Conservation (phyloP, 2,113 vertebrate genomes). For the Atractosteus spatula region DNA sequence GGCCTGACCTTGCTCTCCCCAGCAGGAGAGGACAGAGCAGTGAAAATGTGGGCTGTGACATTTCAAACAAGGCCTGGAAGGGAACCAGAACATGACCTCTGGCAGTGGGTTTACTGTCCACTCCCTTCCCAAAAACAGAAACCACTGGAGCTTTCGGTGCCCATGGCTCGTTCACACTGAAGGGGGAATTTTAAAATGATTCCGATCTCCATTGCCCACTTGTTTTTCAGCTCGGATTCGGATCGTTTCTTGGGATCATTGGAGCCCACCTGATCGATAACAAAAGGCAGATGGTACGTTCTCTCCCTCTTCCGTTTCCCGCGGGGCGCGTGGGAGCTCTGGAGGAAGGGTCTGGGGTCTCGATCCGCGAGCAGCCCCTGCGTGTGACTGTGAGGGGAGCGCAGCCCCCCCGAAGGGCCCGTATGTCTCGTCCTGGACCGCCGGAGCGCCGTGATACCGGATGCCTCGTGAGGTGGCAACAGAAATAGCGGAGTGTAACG, state of each 20-base stretch:
- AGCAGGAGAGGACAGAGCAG: no score
- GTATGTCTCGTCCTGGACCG: no score
- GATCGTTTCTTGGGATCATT: constrained; percentile 96
- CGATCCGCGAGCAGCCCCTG: no score
- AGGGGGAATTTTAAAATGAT: not conserved
- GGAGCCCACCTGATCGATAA: constrained; percentile 96
- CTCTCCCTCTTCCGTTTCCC: constrained; percentile 11
- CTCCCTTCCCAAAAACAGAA: no score
- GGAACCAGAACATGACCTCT: no score
- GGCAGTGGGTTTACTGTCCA: no score
- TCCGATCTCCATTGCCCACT: not conserved
- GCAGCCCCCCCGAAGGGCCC: not conserved
- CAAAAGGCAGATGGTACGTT: constrained; percentile 97
- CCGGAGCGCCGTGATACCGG: not conserved
- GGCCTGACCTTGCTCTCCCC: no score
- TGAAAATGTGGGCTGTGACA: no score
- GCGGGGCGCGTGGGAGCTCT: no score
- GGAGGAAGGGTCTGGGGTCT: no score
- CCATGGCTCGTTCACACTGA: not conserved
- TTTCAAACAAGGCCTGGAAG: no score
- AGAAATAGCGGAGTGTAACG: constrained; percentile 68
- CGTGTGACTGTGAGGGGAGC: not conserved
- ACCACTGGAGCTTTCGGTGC: not conserved
- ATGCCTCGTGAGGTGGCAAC: constrained; percentile 32
- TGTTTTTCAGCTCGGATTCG: constrained; percentile 89